Conservation (phyloP, 2,888 invertebrate genomes). For the Pheosia tremula region DNA sequence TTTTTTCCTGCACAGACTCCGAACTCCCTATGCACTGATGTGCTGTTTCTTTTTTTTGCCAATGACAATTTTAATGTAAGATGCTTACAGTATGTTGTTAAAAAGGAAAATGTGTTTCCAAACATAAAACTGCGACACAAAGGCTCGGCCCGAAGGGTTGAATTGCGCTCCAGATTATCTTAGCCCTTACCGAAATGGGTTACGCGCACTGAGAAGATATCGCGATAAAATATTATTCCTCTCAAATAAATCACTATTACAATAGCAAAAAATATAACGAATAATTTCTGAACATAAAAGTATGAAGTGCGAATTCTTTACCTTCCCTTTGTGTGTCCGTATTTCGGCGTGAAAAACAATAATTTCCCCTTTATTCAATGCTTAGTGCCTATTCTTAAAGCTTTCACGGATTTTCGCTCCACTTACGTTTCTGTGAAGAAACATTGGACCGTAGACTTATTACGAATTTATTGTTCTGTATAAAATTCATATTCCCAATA, state of each 20-base stretch:
- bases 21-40: too few species aligned
- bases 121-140: background rate
- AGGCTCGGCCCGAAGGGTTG: background rate
- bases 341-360: slow-evolving; percentile 12
- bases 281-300: slow-evolving; percentile 14
- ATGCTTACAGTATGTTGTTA: too few species aligned
- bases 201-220: background rate
- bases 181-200: background rate
- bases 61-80: too few species aligned
- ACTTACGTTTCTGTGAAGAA: slow-evolving; percentile 17
- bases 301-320: background rate
- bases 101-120: background rate
- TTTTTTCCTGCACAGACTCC: too few species aligned
- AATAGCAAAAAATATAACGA: slow-evolving; percentile 21
- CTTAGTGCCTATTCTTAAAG: slow-evolving; percentile 14
- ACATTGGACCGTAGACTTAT: slow-evolving; percentile 7
- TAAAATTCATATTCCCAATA: slow-evolving; percentile 4
- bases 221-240: slow-evolving; percentile 1
- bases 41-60: too few species aligned
- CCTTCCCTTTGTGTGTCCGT: background rate
- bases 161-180: background rate
- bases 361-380: slow-evolving; percentile 17
- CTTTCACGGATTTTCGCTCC: slow-evolving; percentile 16
- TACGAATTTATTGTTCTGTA: slow-evolving; percentile 11
- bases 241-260: slow-evolving; percentile 10